Conservation (phyloP, 2,888 invertebrate genomes). For the Microdon myrmicae region DNA sequence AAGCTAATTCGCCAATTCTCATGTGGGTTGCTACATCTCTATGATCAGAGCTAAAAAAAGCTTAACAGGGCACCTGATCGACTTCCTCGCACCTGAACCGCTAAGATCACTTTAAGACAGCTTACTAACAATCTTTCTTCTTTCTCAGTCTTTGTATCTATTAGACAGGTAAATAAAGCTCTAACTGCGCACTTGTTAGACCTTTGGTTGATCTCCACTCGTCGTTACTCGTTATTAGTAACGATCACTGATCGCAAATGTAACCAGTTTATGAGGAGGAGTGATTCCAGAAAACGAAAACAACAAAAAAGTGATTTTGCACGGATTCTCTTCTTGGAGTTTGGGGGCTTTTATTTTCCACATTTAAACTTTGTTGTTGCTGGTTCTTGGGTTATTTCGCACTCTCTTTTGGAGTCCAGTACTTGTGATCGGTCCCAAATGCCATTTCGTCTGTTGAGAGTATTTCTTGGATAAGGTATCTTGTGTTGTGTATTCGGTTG, state of each 20-base stretch:
- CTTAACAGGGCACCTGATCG: conserved; percentile 32
- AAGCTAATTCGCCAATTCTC: too few species aligned
- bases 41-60: conserved; percentile 25
- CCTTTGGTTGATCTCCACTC: conserved; percentile 8
- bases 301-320: not conserved
- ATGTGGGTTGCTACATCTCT: too few species aligned
- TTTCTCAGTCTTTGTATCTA: not conserved
- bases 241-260: conserved; percentile 20
- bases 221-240: too few species aligned
- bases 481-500: conserved; percentile 22
- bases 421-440: conserved; percentile 26
- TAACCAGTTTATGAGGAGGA: conserved; percentile 49
- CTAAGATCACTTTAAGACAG: not conserved
- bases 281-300: too few species aligned
- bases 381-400: not conserved
- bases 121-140: not conserved
- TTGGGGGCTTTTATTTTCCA: conserved; percentile 12
- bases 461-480: conserved; percentile 16
- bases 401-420: conserved; percentile 4
- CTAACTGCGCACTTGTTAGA: conserved; percentile 32
- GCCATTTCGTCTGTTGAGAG: conserved; percentile 23
- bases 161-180: conserved; percentile 22
- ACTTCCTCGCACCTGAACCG: conserved; percentile 12
- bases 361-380: conserved; percentile 5
- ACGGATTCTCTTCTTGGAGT: conserved; percentile 6